A percentile compares a stretch with the other conserved stretches of the same genome.
Evolutionary conservation across 1,140 invertebrate genomes (phyloP).

Genomic region (Tetramorium simillimum): DNA sequence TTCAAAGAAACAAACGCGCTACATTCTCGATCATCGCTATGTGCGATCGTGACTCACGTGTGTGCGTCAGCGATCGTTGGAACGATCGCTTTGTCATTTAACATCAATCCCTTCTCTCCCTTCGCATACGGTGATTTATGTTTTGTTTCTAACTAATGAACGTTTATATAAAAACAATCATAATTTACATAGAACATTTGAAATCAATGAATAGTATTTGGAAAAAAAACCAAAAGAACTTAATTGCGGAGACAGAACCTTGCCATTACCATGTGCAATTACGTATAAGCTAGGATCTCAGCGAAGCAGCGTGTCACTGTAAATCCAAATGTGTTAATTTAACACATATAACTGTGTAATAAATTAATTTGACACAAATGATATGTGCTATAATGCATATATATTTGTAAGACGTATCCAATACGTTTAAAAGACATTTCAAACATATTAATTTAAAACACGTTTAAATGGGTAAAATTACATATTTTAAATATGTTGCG

Average conservation of each 20-base stretch:
- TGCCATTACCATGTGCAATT: conserved; percentile 5
- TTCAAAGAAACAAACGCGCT: conserved; percentile 51
- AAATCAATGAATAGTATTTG: not conserved
- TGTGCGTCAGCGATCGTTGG: conserved; percentile 30
- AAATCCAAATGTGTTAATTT: no score
- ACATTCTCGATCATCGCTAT: conserved; percentile 42
- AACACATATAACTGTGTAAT: no score
- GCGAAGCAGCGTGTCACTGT: not conserved
- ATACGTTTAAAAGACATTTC: no score
- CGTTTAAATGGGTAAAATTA: no score
- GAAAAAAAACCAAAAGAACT: not conserved
- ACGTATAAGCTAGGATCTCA: not conserved
- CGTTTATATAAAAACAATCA: not conserved
- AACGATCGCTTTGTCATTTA: conserved; percentile 53
- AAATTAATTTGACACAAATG: no score
- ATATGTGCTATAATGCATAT: no score
- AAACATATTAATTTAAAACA: no score
- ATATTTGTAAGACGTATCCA: no score
- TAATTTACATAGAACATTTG: not conserved
- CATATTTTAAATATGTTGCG: no score
- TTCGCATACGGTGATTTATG: conserved; percentile 28
- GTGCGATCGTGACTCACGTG: conserved; percentile 61
- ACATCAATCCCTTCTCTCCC: conserved; percentile 29
- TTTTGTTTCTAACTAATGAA: conserved; percentile 38
- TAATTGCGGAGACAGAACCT: conserved; percentile 50